phyloP scores from a whole-genome alignment of 2,797 vertebrate species.

The Chloroceryle inda region DNA sequence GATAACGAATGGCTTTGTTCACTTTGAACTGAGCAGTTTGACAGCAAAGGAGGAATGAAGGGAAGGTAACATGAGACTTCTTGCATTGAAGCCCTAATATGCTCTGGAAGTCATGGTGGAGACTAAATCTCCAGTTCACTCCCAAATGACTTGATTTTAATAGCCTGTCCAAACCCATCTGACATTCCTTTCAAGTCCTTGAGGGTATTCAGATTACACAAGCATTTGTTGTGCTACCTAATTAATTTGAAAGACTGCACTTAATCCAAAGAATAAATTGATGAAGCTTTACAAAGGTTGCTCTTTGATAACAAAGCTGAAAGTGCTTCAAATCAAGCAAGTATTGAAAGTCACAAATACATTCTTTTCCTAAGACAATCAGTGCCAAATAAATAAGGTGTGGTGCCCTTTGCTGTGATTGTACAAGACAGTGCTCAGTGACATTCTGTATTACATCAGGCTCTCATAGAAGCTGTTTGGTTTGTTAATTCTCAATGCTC shows the following conservation, averaged over 20 bases:
- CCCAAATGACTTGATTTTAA: constrained; percentile 24
- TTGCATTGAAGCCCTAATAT: background rate
- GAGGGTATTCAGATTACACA: background rate
- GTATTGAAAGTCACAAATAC: background rate
- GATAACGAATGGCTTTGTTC: background rate
- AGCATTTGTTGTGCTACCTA: constrained; percentile 6
- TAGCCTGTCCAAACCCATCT: background rate
- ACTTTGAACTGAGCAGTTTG: background rate
- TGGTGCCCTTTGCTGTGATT: background rate
- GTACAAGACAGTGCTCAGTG: background rate
- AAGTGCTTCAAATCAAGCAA: background rate
- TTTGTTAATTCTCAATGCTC: background rate
- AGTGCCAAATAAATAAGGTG: background rate
- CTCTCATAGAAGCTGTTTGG: background rate
- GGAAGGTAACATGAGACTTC: background rate
- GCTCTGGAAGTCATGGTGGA: background rate
- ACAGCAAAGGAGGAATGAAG: background rate
- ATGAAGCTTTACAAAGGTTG: background rate
- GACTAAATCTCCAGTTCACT: background rate
- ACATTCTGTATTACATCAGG: background rate
- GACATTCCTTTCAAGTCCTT: background rate
- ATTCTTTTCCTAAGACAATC: background rate
- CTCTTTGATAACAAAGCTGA: background rate
- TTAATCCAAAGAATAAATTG: constrained; percentile 16
- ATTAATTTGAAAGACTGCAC: constrained; percentile 7